Evolutionary conservation across 2,888 invertebrate species (phyloP).

Genomic region (Eristalis pertinax): DNA sequence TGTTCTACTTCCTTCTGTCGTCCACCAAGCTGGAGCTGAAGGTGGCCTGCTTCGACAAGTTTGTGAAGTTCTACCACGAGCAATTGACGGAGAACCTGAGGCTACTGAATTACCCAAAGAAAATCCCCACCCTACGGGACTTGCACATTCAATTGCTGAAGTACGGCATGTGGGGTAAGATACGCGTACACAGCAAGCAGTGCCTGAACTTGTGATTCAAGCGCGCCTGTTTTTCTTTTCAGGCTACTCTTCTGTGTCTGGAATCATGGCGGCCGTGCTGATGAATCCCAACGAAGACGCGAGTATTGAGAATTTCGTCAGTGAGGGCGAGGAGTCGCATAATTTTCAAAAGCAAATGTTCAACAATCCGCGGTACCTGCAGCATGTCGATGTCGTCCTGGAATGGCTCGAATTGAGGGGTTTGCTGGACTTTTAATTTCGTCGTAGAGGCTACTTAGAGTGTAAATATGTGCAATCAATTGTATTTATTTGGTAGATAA

Average conservation of each 20-base stretch:
- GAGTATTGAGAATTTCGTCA: slow-evolving; percentile 75
- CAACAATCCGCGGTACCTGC: slow-evolving; percentile 75
- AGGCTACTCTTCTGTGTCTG: slow-evolving; percentile 74
- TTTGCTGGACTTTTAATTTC: slow-evolving; percentile 63
- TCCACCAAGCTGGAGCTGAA: slow-evolving; percentile 77
- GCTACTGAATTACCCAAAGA: slow-evolving; percentile 75
- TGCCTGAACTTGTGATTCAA: too few relatives aligned
- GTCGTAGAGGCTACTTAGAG: too few relatives aligned
- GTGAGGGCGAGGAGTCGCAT: slow-evolving; percentile 73
- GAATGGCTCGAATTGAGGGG: slow-evolving; percentile 78
- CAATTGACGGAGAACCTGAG: slow-evolving; percentile 74
- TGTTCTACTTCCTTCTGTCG: slow-evolving; percentile 76
- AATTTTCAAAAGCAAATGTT: slow-evolving; percentile 76
- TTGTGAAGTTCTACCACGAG: slow-evolving; percentile 76
- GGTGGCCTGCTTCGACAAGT: slow-evolving; percentile 76
- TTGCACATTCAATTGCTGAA: slow-evolving; percentile 75
- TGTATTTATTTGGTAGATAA: too few relatives aligned
- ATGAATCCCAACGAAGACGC: slow-evolving; percentile 76
- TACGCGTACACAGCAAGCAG: too few relatives aligned
- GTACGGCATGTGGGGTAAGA: slow-evolving; percentile 76
- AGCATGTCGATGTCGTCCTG: slow-evolving; percentile 75
- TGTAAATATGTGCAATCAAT: too few relatives aligned
- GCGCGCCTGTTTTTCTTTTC: background rate
- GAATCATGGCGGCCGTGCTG: slow-evolving; percentile 75
- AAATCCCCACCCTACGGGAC: slow-evolving; percentile 75